Conservation (phyloP, 2,888 invertebrate genomes). For the Eucera pruinosa region DNA sequence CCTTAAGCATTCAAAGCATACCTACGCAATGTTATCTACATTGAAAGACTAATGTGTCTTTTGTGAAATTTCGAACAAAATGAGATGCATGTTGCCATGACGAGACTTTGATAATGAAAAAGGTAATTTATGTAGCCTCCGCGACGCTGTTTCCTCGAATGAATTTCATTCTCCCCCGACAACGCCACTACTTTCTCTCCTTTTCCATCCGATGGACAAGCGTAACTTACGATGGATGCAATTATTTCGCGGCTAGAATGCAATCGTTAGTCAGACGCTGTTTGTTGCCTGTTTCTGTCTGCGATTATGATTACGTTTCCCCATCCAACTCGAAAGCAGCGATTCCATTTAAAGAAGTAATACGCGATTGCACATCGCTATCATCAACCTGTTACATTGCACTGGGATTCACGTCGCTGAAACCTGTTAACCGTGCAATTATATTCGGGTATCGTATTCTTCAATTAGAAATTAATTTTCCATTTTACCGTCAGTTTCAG, state of each 20-base stretch:
- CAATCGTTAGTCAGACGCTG: constrained; percentile 15
- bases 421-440: constrained; percentile 17
- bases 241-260: constrained; percentile 23
- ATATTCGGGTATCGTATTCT: not conserved
- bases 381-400: constrained; percentile 24
- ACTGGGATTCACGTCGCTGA: constrained; percentile 10
- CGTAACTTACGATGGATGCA: constrained; percentile 25
- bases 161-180: constrained; percentile 30
- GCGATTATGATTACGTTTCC: constrained; percentile 31
- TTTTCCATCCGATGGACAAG: not conserved
- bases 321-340: constrained; percentile 9
- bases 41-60: not conserved
- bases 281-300: not conserved
- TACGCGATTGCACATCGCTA: constrained; percentile 11
- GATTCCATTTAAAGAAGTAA: constrained; percentile 31
- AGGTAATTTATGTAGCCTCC: constrained; percentile 71
- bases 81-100: constrained; percentile 15
- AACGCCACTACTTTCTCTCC: constrained; percentile 10
- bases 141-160: constrained; percentile 9
- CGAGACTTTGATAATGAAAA: constrained; percentile 73
- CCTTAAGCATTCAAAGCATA: too few relatives aligned
- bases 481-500: not conserved
- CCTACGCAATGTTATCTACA: not conserved
- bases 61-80: constrained; percentile 5
- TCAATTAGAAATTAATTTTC: not conserved